Conservation (phyloP, 2,113 vertebrate genomes). For the Trogon melanurus region DNA sequence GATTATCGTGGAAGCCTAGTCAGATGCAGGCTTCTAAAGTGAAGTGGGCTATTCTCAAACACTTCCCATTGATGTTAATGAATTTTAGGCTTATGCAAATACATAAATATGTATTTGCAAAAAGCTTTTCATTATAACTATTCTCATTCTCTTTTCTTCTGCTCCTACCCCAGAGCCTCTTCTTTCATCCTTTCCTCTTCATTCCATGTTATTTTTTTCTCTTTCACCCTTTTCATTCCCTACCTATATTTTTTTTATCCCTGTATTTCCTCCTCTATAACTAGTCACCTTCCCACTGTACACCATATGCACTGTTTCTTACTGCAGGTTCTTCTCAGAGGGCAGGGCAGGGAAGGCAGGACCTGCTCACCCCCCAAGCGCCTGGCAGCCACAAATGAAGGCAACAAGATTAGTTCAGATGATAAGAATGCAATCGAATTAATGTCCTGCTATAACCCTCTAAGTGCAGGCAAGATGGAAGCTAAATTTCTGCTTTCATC, state of each 20-base stretch:
- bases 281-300: neutral
- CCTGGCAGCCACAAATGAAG: neutral
- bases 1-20: neutral
- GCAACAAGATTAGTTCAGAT: neutral
- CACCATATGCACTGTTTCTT: neutral
- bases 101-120: neutral
- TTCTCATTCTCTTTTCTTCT: neutral
- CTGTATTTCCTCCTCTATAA: neutral
- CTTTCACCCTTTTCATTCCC: neutral
- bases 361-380: neutral
- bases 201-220: neutral
- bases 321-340: neutral
- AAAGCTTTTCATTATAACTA: neutral
- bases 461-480: slow-evolving; percentile 15
- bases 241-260: neutral
- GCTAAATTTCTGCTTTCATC: slow-evolving; percentile 38
- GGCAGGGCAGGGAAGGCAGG: neutral
- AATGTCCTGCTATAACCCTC: neutral
- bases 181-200: neutral
- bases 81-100: neutral
- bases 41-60: neutral
- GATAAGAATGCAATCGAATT: slow-evolving; percentile 40
- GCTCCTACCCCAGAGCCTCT: neutral
- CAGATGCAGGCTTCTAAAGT: neutral
- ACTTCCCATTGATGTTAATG: neutral